phyloP scores from a whole-genome alignment of 2,113 vertebrate genomes.

The Vidua chalybeata region DNA sequence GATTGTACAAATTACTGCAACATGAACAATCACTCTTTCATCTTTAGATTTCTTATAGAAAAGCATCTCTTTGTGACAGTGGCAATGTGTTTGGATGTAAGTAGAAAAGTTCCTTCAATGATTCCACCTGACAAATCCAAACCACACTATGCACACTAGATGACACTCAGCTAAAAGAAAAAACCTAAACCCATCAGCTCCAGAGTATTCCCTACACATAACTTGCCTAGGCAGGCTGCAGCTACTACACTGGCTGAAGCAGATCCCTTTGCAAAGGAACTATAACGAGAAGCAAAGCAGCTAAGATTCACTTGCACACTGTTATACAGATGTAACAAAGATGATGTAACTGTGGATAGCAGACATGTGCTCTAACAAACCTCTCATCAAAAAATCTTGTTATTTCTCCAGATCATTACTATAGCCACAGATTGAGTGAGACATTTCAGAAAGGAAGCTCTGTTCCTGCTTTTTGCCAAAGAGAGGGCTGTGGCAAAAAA shows the following conservation, averaged over 20 bases:
- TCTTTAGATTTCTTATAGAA: not conserved
- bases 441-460: not conserved
- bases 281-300: not conserved
- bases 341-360: not conserved
- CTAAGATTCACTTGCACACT: not conserved
- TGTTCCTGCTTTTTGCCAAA: not conserved
- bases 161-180: not conserved
- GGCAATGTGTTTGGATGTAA: fast-evolving
- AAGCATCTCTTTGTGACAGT: not conserved
- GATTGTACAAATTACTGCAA: not conserved
- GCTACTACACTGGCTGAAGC: fast-evolving
- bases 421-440: not conserved
- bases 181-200: not conserved
- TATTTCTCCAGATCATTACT: not conserved
- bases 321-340: fast-evolving
- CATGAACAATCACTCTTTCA: not conserved
- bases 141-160: not conserved
- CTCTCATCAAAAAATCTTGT: not conserved
- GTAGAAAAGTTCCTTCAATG: not conserved
- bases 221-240: not conserved
- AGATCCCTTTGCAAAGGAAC: not conserved
- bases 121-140: not conserved
- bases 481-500: not conserved
- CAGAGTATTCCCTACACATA: not conserved
- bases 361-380: not conserved